Conservation (phyloP, 2,113 vertebrate species). For the Scophthalmus maximus region DNA sequence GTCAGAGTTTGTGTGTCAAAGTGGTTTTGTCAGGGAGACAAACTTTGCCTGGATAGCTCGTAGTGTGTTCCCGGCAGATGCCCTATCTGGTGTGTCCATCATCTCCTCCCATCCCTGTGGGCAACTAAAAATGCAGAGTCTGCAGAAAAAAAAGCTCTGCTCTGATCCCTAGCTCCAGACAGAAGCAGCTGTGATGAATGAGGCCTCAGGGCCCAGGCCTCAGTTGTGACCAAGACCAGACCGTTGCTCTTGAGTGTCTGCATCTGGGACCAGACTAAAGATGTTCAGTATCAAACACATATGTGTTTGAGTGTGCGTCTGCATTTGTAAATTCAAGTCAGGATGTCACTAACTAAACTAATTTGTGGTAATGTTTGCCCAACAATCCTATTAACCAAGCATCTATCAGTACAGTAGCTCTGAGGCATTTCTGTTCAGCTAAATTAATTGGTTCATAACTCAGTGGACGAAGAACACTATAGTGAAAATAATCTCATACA, state of each 20-base stretch:
- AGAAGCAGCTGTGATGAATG: conserved; percentile 76
- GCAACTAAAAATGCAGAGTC: conserved; percentile 64
- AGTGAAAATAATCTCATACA: conserved; percentile 71
- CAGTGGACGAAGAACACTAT: conserved; percentile 47
- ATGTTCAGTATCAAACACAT: conserved; percentile 9
- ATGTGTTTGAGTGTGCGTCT: not conserved
- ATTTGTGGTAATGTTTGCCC: conserved; percentile 48
- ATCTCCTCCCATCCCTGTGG: conserved; percentile 48
- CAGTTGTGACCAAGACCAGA: conserved; percentile 68
- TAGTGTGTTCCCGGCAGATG: conserved; percentile 57
- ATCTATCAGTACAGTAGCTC: conserved; percentile 52
- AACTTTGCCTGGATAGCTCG: conserved; percentile 44
- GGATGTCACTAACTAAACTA: conserved; percentile 27
- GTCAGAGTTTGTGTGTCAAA: conserved; percentile 52
- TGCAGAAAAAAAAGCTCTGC: conserved; percentile 60
- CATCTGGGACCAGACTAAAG: conserved; percentile 29
- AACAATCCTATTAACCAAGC: conserved; percentile 49
- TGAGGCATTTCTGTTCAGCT: conserved; percentile 45
- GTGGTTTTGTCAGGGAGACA: conserved; percentile 47
- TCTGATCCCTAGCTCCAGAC: conserved; percentile 57
- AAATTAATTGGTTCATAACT: conserved; percentile 61
- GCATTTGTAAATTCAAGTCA: conserved; percentile 36
- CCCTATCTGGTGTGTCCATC: conserved; percentile 71
- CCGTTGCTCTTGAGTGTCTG: conserved; percentile 50
- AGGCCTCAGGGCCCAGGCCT: conserved; percentile 59